These are phyloP conservation scores for Cyprinodon tularosa DNA, from an alignment of 2,113 vertebrate genomes.

Conservation along the genomic window DNA sequence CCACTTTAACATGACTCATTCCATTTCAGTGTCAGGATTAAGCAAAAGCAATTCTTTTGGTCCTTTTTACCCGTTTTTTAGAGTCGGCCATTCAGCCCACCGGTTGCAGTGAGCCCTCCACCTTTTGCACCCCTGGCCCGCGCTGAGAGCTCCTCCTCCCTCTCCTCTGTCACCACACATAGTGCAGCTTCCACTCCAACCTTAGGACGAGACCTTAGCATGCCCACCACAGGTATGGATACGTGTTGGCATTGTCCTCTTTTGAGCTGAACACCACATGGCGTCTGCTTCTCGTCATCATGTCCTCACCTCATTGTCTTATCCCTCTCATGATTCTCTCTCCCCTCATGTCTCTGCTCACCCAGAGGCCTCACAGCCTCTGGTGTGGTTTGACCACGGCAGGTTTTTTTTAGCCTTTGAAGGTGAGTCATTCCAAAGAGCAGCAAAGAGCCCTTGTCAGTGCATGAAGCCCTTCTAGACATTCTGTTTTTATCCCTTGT, in stretches of 20 bases:
- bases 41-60: background rate
- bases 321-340: conserved; percentile 78
- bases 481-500: conserved; percentile 24
- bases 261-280: conserved; percentile 11
- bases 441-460: conserved; percentile 26
- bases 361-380: conserved; percentile 96
- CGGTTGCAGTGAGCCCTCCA: conserved; percentile 93
- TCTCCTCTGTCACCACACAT: conserved; percentile 93
- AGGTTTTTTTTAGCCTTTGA: conserved; percentile 99
- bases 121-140: conserved; percentile 94
- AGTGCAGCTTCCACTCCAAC: conserved; percentile 97
- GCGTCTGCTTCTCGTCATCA: conserved; percentile 75
- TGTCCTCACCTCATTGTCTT: conserved; percentile 81
- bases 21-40: background rate
- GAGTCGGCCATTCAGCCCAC: conserved; percentile 94
- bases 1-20: background rate
- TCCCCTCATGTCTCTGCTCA: conserved; percentile 86
- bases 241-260: background rate
- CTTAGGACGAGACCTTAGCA: conserved; percentile 86
- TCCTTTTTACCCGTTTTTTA: conserved; percentile 53
- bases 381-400: conserved; percentile 99
- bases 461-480: conserved; percentile 47
- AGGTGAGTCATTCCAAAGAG: conserved; percentile 87
- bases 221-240: conserved; percentile 75
- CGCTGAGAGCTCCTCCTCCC: conserved; percentile 97